Conservation (phyloP, 2,797 vertebrate species). For the Galaxias olidus region DNA sequence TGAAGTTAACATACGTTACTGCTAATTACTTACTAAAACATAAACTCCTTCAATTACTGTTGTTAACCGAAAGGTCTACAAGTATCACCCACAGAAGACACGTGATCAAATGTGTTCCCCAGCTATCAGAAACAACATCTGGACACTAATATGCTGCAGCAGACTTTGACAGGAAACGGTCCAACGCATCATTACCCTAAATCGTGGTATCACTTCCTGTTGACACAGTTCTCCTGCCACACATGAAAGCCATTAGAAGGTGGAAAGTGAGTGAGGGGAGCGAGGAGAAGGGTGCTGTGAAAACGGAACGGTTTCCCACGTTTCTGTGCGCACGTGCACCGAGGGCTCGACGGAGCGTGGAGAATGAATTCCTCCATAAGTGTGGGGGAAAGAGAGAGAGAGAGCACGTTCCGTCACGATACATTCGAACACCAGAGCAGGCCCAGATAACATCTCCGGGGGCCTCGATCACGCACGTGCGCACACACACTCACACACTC, state of each 20-base stretch:
- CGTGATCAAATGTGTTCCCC: not conserved
- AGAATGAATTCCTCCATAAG: conserved; percentile 59
- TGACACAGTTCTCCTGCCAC: conserved; percentile 57
- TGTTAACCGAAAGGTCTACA: no score
- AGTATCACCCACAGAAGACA: no score
- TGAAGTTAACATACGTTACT: no score
- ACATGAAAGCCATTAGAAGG: conserved; percentile 66
- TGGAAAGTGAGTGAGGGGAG: conserved; percentile 13
- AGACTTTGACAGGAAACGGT: conserved; percentile 44
- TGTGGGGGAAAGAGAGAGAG: conserved; percentile 38
- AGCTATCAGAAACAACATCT: conserved; percentile 51
- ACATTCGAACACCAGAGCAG: conserved; percentile 47
- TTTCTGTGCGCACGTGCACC: conserved; percentile 52
- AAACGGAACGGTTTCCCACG: conserved; percentile 69
- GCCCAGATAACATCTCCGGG: conserved; percentile 53
- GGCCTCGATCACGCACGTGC: conserved; percentile 1
- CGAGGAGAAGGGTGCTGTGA: conserved; percentile 23
- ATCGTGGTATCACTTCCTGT: conserved; percentile 69
- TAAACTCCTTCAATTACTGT: no score
- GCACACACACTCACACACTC: conserved; percentile 5
- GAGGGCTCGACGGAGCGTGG: conserved; percentile 48
- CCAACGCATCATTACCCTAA: conserved; percentile 56
- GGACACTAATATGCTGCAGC: conserved; percentile 37
- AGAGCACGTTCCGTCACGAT: conserved; percentile 45
- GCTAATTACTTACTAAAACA: no score